Evolutionary conservation across 2,113 vertebrate species (phyloP).

Genomic region (Ploceus nigricollis): DNA sequence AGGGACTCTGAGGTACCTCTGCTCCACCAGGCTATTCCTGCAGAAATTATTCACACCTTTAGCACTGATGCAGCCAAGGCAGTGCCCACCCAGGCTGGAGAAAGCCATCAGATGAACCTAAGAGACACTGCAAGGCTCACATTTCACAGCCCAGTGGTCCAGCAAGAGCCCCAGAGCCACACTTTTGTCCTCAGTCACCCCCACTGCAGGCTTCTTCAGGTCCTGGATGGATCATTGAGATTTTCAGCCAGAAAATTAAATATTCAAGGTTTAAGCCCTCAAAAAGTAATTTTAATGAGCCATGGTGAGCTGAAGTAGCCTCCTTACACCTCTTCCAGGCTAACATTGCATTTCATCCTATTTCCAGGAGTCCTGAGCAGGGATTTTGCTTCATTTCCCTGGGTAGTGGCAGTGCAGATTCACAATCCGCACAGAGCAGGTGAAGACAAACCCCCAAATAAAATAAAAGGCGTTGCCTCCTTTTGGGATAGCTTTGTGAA

Average conservation of each 20-base stretch:
- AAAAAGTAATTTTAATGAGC: neutral
- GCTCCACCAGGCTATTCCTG: neutral
- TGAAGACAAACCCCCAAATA: neutral
- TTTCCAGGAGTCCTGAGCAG: neutral
- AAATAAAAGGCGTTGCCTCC: neutral
- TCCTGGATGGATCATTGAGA: neutral
- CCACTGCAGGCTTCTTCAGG: neutral
- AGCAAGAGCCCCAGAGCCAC: neutral
- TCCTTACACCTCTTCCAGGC: neutral
- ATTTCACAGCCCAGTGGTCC: neutral
- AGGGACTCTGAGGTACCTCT: neutral
- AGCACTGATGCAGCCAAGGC: neutral
- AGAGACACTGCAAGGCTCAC: neutral
- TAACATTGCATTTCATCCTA: neutral
- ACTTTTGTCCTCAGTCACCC: neutral
- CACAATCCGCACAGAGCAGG: neutral
- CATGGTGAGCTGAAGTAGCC: neutral
- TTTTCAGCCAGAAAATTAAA: neutral
- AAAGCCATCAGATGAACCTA: neutral
- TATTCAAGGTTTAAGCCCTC: neutral
- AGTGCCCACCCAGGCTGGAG: neutral
- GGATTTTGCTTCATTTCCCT: fast-evolving
- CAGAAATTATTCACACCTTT: neutral
- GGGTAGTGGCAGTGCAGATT: neutral
- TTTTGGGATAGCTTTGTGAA: neutral